Evolutionary conservation across 2,888 invertebrate genomes (phyloP), one percentile per base, ranked within the genome.

Genomic region (Laspeyria flexula): DNA sequence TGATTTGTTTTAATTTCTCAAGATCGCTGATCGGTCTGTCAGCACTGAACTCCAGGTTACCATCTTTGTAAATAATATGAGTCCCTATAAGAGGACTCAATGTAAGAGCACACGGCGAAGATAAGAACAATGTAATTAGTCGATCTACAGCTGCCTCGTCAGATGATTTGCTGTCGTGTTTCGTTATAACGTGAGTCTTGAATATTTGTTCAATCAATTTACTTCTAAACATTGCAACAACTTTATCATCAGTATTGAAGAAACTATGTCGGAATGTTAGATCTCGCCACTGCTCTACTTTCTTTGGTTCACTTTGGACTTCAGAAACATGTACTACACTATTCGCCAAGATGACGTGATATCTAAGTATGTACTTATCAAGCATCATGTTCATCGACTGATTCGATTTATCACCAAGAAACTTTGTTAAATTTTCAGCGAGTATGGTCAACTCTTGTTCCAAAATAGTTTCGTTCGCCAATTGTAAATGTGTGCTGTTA

Each of bases 271-370:
- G 44, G 21, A 66, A 58, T 1, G 21, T 52, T 4, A 47, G 42
- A 3, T 2, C n/a, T 12, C 63, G 48, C 18, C 43, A 33, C 34
- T 50, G 43, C 11, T 21, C 34, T 4, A 1, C 6, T 1, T 50
- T 43, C 10, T 65, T 12, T n/a, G 37, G 50, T 12, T 50, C 29
- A 13, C 31, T 5, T 42, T 41, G 30, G 3, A 55, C 37, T 5
- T 54, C 48, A 5, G 54, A 42, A 13, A 63, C 13, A 0, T 58
- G 11, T 1, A 68, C 35, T 12, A 60, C 55, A 0, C 44, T 54
- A 1, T 31, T 37, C 0, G 43, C 49, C 16, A 68, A 13, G 6
- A 69, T 41, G 0, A 60, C 54, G n/a, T 68, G 68, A 33, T 63
- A 68, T 7, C 34, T 47, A 3, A 45, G 7, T n/a, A 68, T 34